These are phyloP conservation scores for Aleiodes testaceus DNA, from an alignment of 2,888 invertebrate genomes.

Conservation along the genomic window DNA sequence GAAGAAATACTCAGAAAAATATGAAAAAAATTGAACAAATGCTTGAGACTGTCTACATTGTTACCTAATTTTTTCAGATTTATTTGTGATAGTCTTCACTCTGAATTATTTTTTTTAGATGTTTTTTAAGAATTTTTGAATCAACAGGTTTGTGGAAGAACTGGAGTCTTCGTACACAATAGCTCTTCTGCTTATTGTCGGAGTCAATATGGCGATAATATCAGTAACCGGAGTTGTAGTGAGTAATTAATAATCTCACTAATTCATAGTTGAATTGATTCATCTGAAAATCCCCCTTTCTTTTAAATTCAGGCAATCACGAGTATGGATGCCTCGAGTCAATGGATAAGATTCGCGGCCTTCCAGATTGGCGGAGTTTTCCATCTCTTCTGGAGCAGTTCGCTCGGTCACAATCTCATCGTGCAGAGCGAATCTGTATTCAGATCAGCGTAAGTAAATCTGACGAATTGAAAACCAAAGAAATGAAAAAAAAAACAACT, in stretches of 20 bases:
- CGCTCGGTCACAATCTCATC: conserved; percentile 48
- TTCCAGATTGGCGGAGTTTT: conserved; percentile 39
- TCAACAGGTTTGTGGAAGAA: neutral
- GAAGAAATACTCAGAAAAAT: too few relatives aligned
- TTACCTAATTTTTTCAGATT: too few relatives aligned
- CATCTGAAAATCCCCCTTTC: neutral
- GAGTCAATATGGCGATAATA: conserved; percentile 44
- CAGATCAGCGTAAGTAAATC: conserved; percentile 40
- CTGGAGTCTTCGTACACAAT: conserved; percentile 41
- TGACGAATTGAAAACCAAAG: neutral
- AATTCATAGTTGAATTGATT: neutral
- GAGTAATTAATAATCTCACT: neutral
- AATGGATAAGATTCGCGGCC: conserved; percentile 39
- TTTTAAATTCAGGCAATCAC: conserved; percentile 35
- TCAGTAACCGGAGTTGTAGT: conserved; percentile 46
- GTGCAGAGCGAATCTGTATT: conserved; percentile 45
- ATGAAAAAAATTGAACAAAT: too few relatives aligned
- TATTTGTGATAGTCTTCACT: neutral
- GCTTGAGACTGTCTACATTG: too few relatives aligned
- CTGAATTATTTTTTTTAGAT: too few relatives aligned
- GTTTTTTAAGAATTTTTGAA: neutral
- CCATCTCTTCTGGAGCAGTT: conserved; percentile 50
- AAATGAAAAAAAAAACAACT: too few relatives aligned
- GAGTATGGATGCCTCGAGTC: conserved; percentile 38
- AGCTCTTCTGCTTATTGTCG: conserved; percentile 42